Base-by-base conservation (phyloP, 2,113 vertebrate genomes). In the Furnarius figulus region DNA sequence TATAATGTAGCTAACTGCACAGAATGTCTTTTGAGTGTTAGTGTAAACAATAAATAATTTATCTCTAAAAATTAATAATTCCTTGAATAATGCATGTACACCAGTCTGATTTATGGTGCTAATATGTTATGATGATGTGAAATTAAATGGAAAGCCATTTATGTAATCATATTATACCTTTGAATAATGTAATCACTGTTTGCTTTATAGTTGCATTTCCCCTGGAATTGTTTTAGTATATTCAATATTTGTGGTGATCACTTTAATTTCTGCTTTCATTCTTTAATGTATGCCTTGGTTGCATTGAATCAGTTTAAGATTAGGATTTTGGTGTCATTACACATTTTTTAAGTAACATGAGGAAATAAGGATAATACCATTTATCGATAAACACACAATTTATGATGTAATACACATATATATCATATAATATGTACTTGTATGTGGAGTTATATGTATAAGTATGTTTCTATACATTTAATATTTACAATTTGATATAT, bases 141-240 rank as follows among this genome's bases (percentile, higher is more conserved):
- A 89, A 94, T 73, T 85, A 92, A 96, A 80, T 75, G 33, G n/a
- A 83, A 55, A 90, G 17, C 28, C 40, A 77, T 87, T 85, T 80
- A 65, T 77, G 37, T 84, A 86, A 87, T 40, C 2, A 67, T 61
- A 75, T 33, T 78, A 40, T 66, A 79, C 65, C 39, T 94, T 72
- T 52, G 40, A 89, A 37, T 91, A 84, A 56, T 61, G 42, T 40
- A 31, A 53, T 67, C 70, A 50, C 28, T 83, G 52, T 96, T 87
- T 91, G 63, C 73, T 90, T 94, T 76, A 39, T 61, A 65, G 53
- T 86, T 93, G 25, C 49, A 59, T 95, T 94, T 93, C 30, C 52
- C 49, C 21, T 75, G 50, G 37, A 80, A 12, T 59, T 81, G 24
- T 40, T 90, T 83, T 71, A 75, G 24, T 63, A 33, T 56, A 67